phyloP scores from a whole-genome alignment of 2,888 invertebrate genomes.

The Labia minor region DNA sequence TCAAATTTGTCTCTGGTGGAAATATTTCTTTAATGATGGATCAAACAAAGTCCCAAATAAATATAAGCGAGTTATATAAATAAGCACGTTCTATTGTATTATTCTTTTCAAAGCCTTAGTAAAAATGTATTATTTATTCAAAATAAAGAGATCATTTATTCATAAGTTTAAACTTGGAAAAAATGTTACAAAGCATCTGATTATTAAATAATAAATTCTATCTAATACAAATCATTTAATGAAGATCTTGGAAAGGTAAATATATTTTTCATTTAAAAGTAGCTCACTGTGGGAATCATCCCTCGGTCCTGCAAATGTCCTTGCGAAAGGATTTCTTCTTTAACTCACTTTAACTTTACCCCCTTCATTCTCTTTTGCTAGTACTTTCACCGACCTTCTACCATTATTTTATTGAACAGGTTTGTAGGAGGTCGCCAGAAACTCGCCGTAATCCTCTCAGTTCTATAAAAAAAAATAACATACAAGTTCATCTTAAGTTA shows the following conservation, averaged over 20 bases:
- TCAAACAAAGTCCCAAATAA: constrained; percentile 4
- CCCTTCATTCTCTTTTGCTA: no score
- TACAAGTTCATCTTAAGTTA: no score
- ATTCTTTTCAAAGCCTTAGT: neutral
- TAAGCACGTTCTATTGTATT: neutral
- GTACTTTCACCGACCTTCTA: no score
- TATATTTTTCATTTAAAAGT: neutral
- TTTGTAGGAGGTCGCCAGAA: no score
- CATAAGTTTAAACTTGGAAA: neutral
- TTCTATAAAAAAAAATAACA: no score
- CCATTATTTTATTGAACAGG: no score
- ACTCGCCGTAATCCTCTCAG: no score
- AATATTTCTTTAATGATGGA: constrained; percentile 7
- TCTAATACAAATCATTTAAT: constrained; percentile 9
- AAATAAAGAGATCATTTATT: constrained; percentile 2
- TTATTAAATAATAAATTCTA: neutral
- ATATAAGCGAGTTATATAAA: constrained; percentile 13
- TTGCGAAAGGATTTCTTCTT: no score
- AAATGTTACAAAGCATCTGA: neutral
- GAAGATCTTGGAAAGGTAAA: neutral
- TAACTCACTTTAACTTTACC: no score
- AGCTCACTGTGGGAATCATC: no score
- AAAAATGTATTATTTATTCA: constrained; percentile 3
- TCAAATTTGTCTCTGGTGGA: constrained; percentile 1
- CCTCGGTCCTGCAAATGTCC: no score